These are phyloP conservation scores for Eupithecia insigniata DNA, from an alignment of 2,888 invertebrate species.

Conservation along the genomic window DNA sequence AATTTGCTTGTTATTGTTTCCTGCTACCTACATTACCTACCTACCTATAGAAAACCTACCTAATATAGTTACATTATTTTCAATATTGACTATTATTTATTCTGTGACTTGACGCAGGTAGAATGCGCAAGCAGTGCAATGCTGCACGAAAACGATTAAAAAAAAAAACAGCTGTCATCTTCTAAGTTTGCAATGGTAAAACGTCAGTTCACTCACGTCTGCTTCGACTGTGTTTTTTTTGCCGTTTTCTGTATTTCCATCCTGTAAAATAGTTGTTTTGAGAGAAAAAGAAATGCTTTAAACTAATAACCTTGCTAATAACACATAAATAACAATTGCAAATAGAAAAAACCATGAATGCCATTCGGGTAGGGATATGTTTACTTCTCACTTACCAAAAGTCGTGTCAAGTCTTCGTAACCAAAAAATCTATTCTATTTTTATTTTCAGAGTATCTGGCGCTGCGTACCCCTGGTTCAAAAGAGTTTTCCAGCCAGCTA, in stretches of 20 bases:
- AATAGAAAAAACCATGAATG: constrained; percentile 52
- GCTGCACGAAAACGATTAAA: too few species aligned
- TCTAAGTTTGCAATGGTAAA: too few species aligned
- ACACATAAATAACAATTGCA: too few species aligned
- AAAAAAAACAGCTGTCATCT: too few species aligned
- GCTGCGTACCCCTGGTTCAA: constrained; percentile 57
- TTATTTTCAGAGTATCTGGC: constrained; percentile 64
- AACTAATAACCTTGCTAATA: neutral
- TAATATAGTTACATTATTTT: too few species aligned
- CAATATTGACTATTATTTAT: too few species aligned
- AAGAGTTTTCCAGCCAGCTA: constrained; percentile 50
- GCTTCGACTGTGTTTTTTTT: neutral
- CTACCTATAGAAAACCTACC: too few species aligned
- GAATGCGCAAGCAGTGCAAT: too few species aligned
- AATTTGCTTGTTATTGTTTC: too few species aligned
- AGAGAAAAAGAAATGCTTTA: neutral
- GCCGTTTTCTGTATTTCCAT: neutral
- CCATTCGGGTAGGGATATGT: constrained; percentile 57
- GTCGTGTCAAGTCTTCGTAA: neutral
- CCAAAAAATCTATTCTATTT: neutral
- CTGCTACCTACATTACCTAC: too few species aligned
- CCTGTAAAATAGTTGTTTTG: neutral
- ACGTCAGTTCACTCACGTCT: too few species aligned
- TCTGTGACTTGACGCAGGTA: too few species aligned
- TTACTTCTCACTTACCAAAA: neutral